Evolutionary conservation across 2,797 vertebrate genomes (phyloP), one percentile per base, ranked within the genome.

Genomic region (Knipowitschia caucasica): DNA sequence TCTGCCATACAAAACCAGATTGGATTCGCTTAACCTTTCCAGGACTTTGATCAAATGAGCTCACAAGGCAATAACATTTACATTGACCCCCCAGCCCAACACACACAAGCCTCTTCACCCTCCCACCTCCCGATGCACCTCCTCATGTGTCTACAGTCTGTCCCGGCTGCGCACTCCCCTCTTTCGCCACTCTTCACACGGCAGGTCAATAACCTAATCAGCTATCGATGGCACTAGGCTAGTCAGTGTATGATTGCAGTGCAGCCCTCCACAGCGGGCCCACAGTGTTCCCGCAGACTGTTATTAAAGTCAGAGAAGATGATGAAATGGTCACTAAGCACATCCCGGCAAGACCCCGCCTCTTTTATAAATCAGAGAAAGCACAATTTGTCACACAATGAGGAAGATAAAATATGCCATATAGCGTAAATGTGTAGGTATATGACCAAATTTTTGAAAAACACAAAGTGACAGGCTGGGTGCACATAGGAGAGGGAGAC

Each of bases 1-100:
- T 90, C 90, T 89, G 88, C 89, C 87, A 89, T 88, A 92, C 89
- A 91, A 89, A 92, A 91, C 89, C 89, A 92, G 90, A 91, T 91
- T 91, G 90, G 89, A 91, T 91, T 91, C 90, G 87, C 89, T 92
- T 92, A 92, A 92, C 91, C 90, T 92, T 92, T 92, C 88, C 84
- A 88, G 86, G 83, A 89, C 88, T 91, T 91, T 90, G 91, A 91
- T 92, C 91, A 92, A 90, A 91, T 90, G 87, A 89, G 91, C 91
- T 91, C 89, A 89, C 89, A 89, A 80, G 85, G 88, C 90, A 91
- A 91, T 91, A 91, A 91, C 91, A 91, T 91, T 91, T 91, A 91
- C 89, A 91, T 91, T 91, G 90, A 90, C 89, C 88, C 78, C 71
- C 82, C 72, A 39, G 46, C 45, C 38, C 47, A 64, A 65, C 40